Evolutionary conservation across 2,888 invertebrate genomes (phyloP).

Genomic region (Perizoma affinitatum): DNA sequence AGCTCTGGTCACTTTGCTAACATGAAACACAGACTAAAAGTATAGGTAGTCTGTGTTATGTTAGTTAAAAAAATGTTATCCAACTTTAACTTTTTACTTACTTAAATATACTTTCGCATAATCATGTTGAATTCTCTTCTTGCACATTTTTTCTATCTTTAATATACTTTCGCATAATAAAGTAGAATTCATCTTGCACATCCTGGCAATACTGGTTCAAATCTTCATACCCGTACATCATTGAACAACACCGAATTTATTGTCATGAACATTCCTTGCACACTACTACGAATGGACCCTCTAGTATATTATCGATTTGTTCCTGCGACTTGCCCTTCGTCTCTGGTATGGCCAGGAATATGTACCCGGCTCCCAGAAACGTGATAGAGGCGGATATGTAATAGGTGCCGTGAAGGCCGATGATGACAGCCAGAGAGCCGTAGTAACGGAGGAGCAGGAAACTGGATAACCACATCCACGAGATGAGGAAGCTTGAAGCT

Average conservation of each 20-base stretch:
- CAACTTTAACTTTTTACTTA: too few species aligned
- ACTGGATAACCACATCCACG: slow-evolving; percentile 78
- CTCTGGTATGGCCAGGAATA: slow-evolving; percentile 64
- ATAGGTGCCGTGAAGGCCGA: slow-evolving; percentile 73
- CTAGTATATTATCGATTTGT: slow-evolving; percentile 64
- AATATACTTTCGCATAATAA: too few species aligned
- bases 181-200: too few species aligned
- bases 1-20: too few species aligned
- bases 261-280: slow-evolving; percentile 54
- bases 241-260: slow-evolving; percentile 27
- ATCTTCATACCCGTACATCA: too few species aligned
- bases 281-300: slow-evolving; percentile 61
- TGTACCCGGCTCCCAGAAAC: slow-evolving; percentile 67
- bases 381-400: slow-evolving; percentile 72
- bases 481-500: slow-evolving; percentile 74
- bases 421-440: slow-evolving; percentile 60
- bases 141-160: too few species aligned
- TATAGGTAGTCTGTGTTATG: too few species aligned
- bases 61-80: too few species aligned
- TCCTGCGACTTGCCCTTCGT: slow-evolving; percentile 69
- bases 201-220: too few species aligned
- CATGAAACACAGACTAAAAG: too few species aligned
- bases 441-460: slow-evolving; percentile 76
- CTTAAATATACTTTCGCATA: too few species aligned
- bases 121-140: too few species aligned